These are phyloP conservation scores for Hydrozoanthus gracilis DNA, from an alignment of 92 coral and sea anemone genomes.

Conservation along the genomic window DNA sequence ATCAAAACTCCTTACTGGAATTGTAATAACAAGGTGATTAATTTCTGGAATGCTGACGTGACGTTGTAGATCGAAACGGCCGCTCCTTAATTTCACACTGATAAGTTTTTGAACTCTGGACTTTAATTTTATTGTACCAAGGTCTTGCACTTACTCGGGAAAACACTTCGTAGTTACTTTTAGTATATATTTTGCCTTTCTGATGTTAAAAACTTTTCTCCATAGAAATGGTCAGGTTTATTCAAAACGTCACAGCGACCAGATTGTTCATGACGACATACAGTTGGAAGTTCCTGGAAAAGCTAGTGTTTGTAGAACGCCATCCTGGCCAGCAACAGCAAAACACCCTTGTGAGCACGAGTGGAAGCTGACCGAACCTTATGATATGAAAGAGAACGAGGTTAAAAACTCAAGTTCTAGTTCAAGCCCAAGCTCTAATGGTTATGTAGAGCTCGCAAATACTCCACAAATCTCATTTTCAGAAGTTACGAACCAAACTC, in stretches of 20 bases:
- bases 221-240: slow-evolving; percentile 1
- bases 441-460: slow-evolving; percentile 8
- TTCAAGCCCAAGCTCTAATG: slow-evolving; percentile 27
- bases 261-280: slow-evolving; percentile 26
- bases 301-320: slow-evolving; percentile 22
- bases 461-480: background rate
- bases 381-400: background rate
- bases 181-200: background rate
- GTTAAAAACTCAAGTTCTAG: background rate
- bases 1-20: too few relatives aligned
- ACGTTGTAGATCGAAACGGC: too few relatives aligned
- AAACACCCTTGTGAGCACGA: slow-evolving; percentile 43
- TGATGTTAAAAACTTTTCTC: background rate
- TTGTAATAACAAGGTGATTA: too few relatives aligned
- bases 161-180: too few relatives aligned
- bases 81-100: too few relatives aligned
- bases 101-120: too few relatives aligned
- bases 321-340: slow-evolving; percentile 40
- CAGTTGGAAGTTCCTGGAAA: background rate
- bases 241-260: background rate
- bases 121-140: too few relatives aligned
- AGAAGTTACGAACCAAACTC: background rate
- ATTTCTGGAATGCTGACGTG: too few relatives aligned
- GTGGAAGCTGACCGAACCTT: slow-evolving; percentile 17
- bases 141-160: too few relatives aligned